phyloP scores from a whole-genome alignment of 2,797 vertebrate genomes.

The Leptodactylus fallax region DNA sequence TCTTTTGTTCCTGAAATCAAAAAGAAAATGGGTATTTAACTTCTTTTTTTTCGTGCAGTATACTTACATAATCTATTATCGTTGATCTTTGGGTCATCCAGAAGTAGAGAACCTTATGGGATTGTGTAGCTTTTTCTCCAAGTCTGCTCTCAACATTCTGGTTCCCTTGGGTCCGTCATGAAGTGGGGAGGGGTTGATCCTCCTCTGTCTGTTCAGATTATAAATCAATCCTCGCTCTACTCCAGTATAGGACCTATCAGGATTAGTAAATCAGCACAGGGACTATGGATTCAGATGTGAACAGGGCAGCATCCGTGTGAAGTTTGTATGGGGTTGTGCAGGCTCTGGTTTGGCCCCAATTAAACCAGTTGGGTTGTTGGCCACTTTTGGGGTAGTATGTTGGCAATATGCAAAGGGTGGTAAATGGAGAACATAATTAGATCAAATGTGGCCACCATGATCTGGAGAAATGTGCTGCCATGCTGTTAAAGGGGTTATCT shows the following conservation, averaged over 20 bases:
- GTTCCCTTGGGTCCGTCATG: not conserved
- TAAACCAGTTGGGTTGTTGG: no score
- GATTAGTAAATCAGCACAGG: not conserved
- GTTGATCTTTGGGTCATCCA: not conserved
- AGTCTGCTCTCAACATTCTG: not conserved
- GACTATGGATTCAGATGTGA: no score
- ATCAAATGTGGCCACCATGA: not conserved
- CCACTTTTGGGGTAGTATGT: not conserved
- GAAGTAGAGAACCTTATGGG: not conserved
- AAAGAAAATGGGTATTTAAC: not conserved
- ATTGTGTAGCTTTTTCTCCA: not conserved
- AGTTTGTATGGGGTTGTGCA: not conserved
- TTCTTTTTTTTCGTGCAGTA: not conserved
- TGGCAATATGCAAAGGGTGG: not conserved
- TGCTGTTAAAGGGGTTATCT: no score
- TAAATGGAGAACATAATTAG: not conserved
- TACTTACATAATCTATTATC: not conserved
- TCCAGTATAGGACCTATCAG: not conserved
- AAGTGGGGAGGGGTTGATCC: not conserved
- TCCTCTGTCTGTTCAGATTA: no score
- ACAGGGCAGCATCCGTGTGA: no score
- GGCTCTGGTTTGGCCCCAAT: no score
- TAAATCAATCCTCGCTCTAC: not conserved
- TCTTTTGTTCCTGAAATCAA: not conserved
- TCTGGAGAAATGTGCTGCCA: not conserved